These are phyloP conservation scores for Paedocypris sp. DNA, from an alignment of 2,113 vertebrate species.

Conservation along the genomic window DNA sequence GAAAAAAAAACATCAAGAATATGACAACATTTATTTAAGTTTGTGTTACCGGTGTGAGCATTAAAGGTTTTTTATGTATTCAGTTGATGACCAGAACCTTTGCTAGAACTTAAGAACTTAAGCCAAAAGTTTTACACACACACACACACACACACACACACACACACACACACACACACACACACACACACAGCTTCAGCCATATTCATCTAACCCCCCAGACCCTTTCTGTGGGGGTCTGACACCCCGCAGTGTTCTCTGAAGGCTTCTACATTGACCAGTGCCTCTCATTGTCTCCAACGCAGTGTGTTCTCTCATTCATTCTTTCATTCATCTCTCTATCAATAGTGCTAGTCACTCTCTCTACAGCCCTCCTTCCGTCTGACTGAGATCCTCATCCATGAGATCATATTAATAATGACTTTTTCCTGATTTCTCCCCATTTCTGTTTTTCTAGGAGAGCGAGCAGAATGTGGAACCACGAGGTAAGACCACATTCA, in stretches of 20 bases:
- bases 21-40: no score
- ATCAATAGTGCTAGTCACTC: slow-evolving; percentile 44
- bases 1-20: no score
- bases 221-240: slow-evolving; percentile 25
- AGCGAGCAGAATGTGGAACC: slow-evolving; percentile 90
- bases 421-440: slow-evolving; percentile 19
- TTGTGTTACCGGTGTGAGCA: no score
- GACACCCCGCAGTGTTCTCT: slow-evolving; percentile 36
- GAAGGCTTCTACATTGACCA: slow-evolving; percentile 40
- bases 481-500: slow-evolving; percentile 96
- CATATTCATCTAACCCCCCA: no score
- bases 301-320: slow-evolving; percentile 36
- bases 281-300: slow-evolving; percentile 44
- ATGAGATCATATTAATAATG: slow-evolving; percentile 35
- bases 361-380: slow-evolving; percentile 33
- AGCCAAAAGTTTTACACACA: no score
- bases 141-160: neutral
- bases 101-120: no score
- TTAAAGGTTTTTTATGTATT: no score
- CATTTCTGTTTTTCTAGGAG: slow-evolving; percentile 63
- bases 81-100: no score
- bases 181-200: neutral
- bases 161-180: neutral
- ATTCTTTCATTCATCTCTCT: slow-evolving; percentile 49
- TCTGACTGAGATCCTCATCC: slow-evolving; percentile 17